phyloP scores from a whole-genome alignment of 92 coral and sea anemone species.

The Palythoa grandiflora region DNA sequence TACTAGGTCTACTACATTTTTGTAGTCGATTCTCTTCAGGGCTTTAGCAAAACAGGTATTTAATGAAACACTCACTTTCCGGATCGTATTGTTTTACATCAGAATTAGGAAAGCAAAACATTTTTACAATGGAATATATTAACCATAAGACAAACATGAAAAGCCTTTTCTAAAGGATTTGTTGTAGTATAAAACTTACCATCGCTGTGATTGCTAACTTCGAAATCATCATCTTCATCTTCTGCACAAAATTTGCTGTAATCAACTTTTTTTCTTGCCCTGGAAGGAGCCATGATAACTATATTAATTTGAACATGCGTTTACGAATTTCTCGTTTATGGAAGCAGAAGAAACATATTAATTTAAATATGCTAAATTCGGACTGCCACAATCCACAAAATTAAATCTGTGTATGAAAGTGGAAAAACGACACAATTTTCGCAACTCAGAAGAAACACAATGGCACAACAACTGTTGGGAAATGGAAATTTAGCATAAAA shows the following conservation, averaged over 20 bases:
- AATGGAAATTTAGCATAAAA: background rate
- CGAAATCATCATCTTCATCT: constrained; percentile 51
- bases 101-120: background rate
- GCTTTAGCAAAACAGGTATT: too few species aligned
- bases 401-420: constrained; percentile 4
- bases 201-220: constrained; percentile 68
- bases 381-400: background rate
- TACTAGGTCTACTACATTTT: background rate
- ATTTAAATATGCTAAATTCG: background rate
- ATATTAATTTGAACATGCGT: background rate
- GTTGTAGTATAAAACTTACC: constrained; percentile 49
- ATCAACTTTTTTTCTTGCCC: constrained; percentile 84
- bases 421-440: background rate
- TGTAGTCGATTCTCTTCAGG: too few species aligned
- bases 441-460: background rate
- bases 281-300: constrained; percentile 36
- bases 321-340: background rate
- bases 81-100: too few species aligned
- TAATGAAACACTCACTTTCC: too few species aligned
- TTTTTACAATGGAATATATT: background rate
- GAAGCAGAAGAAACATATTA: background rate
- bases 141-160: background rate
- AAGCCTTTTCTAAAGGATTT: background rate
- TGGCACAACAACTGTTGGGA: background rate
- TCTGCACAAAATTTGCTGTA: constrained; percentile 74